Evolutionary conservation across 2,797 vertebrate genomes (phyloP), one percentile per base, ranked within the genome.

Genomic region (Onychomys torridus): DNA sequence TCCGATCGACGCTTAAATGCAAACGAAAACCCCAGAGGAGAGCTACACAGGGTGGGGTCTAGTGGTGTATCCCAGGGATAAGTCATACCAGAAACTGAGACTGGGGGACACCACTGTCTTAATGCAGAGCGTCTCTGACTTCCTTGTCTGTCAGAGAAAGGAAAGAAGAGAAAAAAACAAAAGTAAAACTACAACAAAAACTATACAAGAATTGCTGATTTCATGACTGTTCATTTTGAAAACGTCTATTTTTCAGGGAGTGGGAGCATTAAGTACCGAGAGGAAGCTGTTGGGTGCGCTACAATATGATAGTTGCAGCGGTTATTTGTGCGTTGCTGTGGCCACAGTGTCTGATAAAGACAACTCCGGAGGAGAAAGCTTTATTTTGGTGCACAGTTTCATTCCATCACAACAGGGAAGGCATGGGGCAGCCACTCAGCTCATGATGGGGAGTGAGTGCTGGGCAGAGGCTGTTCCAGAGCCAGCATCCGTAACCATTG

Each of bases 1-100:
- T 57, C 75, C 79, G 81, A 76, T 75, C 81, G 71, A n/a, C 4
- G 85, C 61, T 49, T 40, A 93, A 90, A 90, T 94, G 79, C 81
- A 88, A 92, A 95, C 43, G 77, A 92, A 96, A 88, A 86, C 34
- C 52, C 52, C 89, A 87, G 86, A 89, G 43, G 43, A 14, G 52
- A 52, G 69, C 77, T 89, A 75, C 65, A 83, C 2, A 81, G 59
- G 7, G 23, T 81, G 27, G 21, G 37, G 27, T n/a, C 25, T 78
- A 43, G 34, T 49, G 57, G 27, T 76, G 12, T 55, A 32, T 37
- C 12, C 0, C n/a, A 82, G n/a, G 13, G 32, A 57, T 81, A 57
- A 84, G n/a, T 89, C 76, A 43, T 43, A 57, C n/a, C 7, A 73
- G 87, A 89, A 96, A 63, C 77, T 3, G 67, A 78, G 40, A 77